Percentiles rank a stretch among this genome's conserved stretches.
These are phyloP conservation scores for Moxostoma hubbsi DNA, from an alignment of 2,797 vertebrate species.

Conservation along the genomic window DNA sequence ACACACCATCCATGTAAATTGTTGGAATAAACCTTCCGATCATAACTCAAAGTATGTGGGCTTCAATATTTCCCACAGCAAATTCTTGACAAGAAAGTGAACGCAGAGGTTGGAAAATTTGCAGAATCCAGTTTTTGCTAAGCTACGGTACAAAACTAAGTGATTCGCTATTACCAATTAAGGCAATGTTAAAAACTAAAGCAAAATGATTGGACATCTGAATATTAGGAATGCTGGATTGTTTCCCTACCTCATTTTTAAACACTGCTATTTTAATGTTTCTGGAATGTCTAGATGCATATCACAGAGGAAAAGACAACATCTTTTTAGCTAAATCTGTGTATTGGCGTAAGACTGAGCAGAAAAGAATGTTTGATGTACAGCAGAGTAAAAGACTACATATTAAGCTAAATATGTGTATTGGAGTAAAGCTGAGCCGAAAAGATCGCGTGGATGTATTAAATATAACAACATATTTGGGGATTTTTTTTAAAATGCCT, in stretches of 20 bases:
- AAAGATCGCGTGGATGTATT: too few species aligned
- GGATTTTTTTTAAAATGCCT: too few species aligned
- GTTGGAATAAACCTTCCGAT: neutral
- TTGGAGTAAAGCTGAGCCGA: too few species aligned
- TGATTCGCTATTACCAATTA: neutral
- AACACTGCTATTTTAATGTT: slow-evolving; percentile 3
- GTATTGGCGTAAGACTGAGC: neutral
- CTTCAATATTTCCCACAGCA: slow-evolving; percentile 9
- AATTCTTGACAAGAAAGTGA: neutral
- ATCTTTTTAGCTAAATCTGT: slow-evolving; percentile 10
- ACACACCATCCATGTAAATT: neutral
- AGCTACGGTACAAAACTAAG: neutral
- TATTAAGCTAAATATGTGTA: too few species aligned
- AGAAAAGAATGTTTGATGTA: neutral
- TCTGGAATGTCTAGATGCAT: neutral
- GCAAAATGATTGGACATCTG: neutral
- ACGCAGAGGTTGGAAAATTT: neutral
- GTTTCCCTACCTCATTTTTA: neutral
- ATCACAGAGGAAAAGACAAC: slow-evolving; percentile 11
- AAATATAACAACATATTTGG: too few species aligned
- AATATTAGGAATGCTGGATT: neutral
- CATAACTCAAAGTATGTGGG: neutral
- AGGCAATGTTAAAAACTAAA: slow-evolving; percentile 13
- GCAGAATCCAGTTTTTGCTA: neutral
- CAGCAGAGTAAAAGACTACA: neutral